Base-by-base conservation (phyloP, 2,888 invertebrate species). In the Amphipyra berbera region DNA sequence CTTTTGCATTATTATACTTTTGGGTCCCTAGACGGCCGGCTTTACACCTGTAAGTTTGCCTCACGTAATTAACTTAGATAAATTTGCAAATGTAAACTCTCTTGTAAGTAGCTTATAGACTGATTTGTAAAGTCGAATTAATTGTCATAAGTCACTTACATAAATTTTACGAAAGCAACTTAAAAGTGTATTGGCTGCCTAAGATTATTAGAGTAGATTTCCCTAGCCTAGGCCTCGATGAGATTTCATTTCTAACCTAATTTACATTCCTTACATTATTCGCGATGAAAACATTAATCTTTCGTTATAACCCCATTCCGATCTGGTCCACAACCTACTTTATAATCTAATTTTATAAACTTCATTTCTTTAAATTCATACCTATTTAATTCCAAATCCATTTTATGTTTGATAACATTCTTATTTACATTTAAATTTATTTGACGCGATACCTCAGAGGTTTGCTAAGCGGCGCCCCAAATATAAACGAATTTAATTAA, bases 311-410 rank as follows among this genome's bases (percentile, higher is more conserved):
- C 15, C 38, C 57, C 55, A 40, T 53, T 46, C 42, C 37, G 1
- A 38, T 53, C 46, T 76, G 76, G 65, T 76, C 79, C 73, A 45
- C 76, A 79, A 76, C 76, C 27, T 37, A 33, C 9, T 8, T 58
- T 59, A 58, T 38, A 49, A 48, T 47, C 14, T 8, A 52, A 60
- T 41, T 35, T 58, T 46, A 60, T 55, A n/a, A n/a, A 76, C 42
- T 60, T 38, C 33, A 33, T 42, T 54, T 73, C 30, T 49, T 50
- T 55, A 52, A 38, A 0, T 40, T 27, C 5, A 49, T 53, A 46
- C 49, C 37, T 13, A 42, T 40, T 41, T 35, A 38, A 33, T 30
- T 60, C 53, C 69, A 68, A 57, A 53, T 53, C 48, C 56, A 45
- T 41, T 45, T 33, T 47, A 47, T 40, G 54, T 50, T 42, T 44